Evolutionary conservation across 2,113 vertebrate species (phyloP).

Genomic region (Picathartes gymnocephalus): DNA sequence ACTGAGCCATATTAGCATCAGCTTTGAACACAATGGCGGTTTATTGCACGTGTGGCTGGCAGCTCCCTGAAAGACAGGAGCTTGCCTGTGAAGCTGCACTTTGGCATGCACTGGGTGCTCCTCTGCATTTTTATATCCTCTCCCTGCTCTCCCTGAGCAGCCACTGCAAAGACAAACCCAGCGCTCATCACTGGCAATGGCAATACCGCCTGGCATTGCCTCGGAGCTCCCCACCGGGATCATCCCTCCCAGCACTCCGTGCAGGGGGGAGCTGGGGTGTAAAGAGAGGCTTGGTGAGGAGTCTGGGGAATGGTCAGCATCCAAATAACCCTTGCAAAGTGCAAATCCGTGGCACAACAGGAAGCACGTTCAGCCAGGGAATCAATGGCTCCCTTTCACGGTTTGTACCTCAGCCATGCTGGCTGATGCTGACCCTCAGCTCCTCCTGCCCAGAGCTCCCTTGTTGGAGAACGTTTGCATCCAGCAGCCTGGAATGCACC

Average conservation of each 20-base stretch:
- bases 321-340: neutral
- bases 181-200: neutral
- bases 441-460: neutral
- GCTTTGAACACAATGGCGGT: conserved; percentile 52
- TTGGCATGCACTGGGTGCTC: neutral
- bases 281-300: neutral
- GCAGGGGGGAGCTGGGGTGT: neutral
- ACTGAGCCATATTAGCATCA: conserved; percentile 57
- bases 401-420: neutral
- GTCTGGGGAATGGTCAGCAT: neutral
- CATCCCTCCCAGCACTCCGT: neutral
- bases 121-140: neutral
- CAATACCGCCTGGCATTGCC: neutral
- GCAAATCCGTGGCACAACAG: neutral
- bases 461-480: rapidly evolving
- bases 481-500: neutral
- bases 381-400: neutral
- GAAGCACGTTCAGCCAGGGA: neutral
- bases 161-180: neutral
- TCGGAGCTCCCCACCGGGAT: neutral
- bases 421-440: neutral
- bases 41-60: conserved; percentile 23
- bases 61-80: neutral
- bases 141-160: neutral
- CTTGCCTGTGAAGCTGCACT: conserved; percentile 21